Evolutionary conservation across 2,113 vertebrate genomes (phyloP).

Genomic region (Climacteris rufus): DNA sequence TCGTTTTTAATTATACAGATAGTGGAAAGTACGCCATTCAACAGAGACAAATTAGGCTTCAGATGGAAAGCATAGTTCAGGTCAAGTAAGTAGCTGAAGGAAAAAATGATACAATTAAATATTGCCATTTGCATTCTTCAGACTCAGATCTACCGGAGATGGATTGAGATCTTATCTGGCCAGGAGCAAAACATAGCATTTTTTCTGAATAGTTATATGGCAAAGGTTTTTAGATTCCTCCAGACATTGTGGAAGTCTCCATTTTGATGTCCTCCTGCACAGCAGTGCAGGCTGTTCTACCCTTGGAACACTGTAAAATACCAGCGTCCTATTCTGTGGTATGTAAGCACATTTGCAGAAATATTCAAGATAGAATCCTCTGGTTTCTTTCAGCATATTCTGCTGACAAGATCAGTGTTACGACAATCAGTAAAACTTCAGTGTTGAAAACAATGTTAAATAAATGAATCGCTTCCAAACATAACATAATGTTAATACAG

Average conservation of each 20-base stretch:
- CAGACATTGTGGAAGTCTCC: not conserved
- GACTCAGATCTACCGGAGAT: not conserved
- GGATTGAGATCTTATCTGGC: not conserved
- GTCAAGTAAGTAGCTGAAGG: not conserved
- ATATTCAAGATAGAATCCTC: not conserved
- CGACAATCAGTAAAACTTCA: not conserved
- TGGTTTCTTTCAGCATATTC: not conserved
- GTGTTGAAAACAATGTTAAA: not conserved
- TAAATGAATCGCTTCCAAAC: not conserved
- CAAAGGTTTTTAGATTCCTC: not conserved
- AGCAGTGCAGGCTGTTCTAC: not conserved
- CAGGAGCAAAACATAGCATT: not conserved
- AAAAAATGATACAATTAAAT: not conserved
- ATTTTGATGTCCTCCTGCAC: not conserved
- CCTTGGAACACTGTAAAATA: not conserved
- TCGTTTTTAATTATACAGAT: not conserved
- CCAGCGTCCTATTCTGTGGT: rapidly evolving
- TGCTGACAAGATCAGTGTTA: not conserved
- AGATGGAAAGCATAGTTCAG: not conserved
- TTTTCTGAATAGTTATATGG: not conserved
- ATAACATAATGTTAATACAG: not conserved
- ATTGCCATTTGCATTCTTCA: not conserved
- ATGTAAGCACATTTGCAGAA: not conserved
- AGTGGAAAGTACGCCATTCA: not conserved
- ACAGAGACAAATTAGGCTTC: not conserved